Percentiles rank a stretch among this genome's conserved stretches.
These are phyloP conservation scores for Acleris holmiana DNA, from an alignment of 2,888 invertebrate species.

Conservation along the genomic window DNA sequence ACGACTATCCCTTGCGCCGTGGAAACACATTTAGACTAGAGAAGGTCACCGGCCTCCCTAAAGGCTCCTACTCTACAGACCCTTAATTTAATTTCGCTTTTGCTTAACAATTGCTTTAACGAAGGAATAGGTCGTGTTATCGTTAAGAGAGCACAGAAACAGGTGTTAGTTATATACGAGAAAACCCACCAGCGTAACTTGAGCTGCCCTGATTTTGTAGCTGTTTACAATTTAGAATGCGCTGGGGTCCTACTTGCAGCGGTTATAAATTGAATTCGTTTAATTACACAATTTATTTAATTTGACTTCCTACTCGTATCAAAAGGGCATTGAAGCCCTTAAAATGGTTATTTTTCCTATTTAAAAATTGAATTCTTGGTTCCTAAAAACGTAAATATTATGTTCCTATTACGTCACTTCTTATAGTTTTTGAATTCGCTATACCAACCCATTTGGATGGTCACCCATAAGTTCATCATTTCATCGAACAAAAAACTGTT, in stretches of 20 bases:
- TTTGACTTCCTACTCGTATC: too few relatives aligned
- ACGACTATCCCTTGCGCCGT: slow-evolving; percentile 6
- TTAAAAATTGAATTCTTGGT: too few relatives aligned
- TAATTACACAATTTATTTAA: not conserved
- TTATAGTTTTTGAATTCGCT: too few relatives aligned
- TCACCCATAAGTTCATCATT: too few relatives aligned
- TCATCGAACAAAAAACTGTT: too few relatives aligned
- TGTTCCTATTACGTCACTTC: too few relatives aligned
- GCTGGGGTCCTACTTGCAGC: slow-evolving; percentile 1
- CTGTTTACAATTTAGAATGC: slow-evolving; percentile 1
- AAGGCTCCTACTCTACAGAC: slow-evolving; percentile 8
- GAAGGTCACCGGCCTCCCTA: slow-evolving; percentile 4
- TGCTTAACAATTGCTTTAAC: slow-evolving; percentile 28
- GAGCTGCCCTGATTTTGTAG: slow-evolving; percentile 41
- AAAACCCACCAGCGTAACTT: slow-evolving; percentile 45
- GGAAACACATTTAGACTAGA: slow-evolving; percentile 6
- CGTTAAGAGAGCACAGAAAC: slow-evolving; percentile 26
- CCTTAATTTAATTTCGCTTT: slow-evolving; percentile 34
- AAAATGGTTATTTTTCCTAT: too few relatives aligned
- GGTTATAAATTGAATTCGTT: not conserved
- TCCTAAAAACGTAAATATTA: too few relatives aligned
- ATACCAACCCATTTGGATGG: too few relatives aligned
- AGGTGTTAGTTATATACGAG: slow-evolving; percentile 38
- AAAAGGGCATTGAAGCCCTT: too few relatives aligned
- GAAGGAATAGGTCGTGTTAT: slow-evolving; percentile 33